Evolutionary conservation across 2,888 invertebrate genomes (phyloP).

Genomic region (Neelides folsomi): DNA sequence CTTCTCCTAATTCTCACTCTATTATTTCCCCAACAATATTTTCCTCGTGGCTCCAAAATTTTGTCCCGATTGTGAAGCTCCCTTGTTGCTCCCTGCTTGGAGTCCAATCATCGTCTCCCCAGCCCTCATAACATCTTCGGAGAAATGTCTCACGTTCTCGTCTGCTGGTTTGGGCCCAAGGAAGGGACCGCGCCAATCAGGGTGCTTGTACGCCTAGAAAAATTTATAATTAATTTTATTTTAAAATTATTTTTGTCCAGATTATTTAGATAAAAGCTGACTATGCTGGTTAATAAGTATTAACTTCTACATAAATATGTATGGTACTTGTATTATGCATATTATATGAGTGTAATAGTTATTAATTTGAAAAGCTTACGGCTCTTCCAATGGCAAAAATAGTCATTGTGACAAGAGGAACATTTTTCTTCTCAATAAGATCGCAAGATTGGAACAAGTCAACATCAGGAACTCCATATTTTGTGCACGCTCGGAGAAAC

Average conservation of each 20-base stretch:
- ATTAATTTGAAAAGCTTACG: constrained; percentile 41
- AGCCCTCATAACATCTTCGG: constrained; percentile 66
- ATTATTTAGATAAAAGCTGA: background rate
- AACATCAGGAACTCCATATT: constrained; percentile 70
- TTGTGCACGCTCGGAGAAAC: constrained; percentile 67
- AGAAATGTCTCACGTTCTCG: constrained; percentile 66
- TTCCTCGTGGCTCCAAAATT: constrained; percentile 73
- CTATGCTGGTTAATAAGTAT: background rate
- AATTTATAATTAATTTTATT: constrained; percentile 10
- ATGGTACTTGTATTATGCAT: too few relatives aligned
- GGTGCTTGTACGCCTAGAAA: constrained; percentile 59
- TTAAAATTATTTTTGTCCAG: too few relatives aligned
- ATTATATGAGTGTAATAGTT: background rate
- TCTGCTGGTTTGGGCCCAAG: constrained; percentile 77
- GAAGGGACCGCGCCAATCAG: constrained; percentile 67
- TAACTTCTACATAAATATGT: too few relatives aligned
- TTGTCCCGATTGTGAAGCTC: constrained; percentile 72
- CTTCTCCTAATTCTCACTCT: background rate
- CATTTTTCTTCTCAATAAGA: constrained; percentile 79
- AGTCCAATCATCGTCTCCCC: constrained; percentile 72
- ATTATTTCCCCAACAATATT: constrained; percentile 48
- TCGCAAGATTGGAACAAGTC: constrained; percentile 87
- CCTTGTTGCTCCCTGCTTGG: constrained; percentile 74
- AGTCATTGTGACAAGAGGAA: constrained; percentile 71
- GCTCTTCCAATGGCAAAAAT: constrained; percentile 78